A percentile compares a stretch with the other conserved stretches of the same genome.
Evolutionary conservation across 2,113 vertebrate species (phyloP).

Genomic region (Harpagus bidentatus): DNA sequence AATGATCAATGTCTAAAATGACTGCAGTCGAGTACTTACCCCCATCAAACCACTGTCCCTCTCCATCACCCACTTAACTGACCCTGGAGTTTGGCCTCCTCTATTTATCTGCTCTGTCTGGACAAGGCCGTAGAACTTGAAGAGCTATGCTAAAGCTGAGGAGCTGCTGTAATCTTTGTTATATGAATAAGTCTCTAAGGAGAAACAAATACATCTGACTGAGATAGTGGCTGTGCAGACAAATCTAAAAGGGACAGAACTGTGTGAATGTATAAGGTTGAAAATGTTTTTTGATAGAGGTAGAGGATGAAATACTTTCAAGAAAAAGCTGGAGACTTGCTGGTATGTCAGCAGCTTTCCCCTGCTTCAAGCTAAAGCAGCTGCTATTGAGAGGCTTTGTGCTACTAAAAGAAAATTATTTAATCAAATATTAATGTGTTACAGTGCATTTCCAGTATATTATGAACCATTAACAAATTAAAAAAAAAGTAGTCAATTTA

Average conservation of each 20-base stretch:
- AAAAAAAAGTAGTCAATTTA: background rate
- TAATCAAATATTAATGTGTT: conserved; percentile 31
- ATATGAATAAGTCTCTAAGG: conserved; percentile 55
- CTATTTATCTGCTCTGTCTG: conserved; percentile 58
- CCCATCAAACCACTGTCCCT: conserved; percentile 45
- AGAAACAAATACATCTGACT: conserved; percentile 47
- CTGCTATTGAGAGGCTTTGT: background rate
- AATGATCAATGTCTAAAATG: conserved; percentile 49
- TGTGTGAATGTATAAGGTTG: background rate
- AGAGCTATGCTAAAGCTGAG: conserved; percentile 45
- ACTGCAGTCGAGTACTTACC: conserved; percentile 22
- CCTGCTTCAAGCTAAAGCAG: background rate
- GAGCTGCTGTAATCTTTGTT: conserved; percentile 44
- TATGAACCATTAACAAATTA: conserved; percentile 30
- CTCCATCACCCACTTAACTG: conserved; percentile 46
- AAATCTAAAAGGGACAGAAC: background rate
- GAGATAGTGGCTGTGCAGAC: background rate
- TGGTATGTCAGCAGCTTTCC: background rate
- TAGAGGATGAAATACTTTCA: background rate
- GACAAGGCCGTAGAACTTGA: conserved; percentile 57
- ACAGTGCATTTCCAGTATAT: background rate
- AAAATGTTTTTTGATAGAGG: background rate
- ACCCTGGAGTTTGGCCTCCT: conserved; percentile 52
- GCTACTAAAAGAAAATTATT: conserved; percentile 13
- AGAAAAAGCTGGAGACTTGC: background rate